Evolutionary conservation across 1,140 invertebrate species (phyloP).

Genomic region (Eriosoma lanigerum): DNA sequence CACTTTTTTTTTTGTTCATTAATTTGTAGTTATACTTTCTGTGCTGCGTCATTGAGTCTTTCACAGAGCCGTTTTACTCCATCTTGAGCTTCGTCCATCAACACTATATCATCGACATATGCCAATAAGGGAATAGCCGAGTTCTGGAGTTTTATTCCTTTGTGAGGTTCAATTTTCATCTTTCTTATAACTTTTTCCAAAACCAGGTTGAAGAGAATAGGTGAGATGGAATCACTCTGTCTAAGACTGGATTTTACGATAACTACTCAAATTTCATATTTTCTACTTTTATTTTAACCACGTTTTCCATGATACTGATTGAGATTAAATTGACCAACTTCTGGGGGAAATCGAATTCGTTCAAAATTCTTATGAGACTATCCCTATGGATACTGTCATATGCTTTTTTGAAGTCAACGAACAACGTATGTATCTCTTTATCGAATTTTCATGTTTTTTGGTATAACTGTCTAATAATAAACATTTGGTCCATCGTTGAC

Average conservation of each 20-base stretch:
- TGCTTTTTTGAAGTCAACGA: slow-evolving; percentile 51
- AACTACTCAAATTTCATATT: slow-evolving; percentile 49
- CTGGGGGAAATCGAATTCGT: slow-evolving; percentile 40
- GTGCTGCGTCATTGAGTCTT: slow-evolving; percentile 49
- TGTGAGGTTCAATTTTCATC: slow-evolving; percentile 24
- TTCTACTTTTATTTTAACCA: slow-evolving; percentile 45
- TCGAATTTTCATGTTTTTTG: slow-evolving; percentile 51
- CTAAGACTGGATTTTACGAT: slow-evolving; percentile 45
- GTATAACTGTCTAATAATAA: slow-evolving; percentile 53
- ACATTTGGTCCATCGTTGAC: slow-evolving; percentile 53
- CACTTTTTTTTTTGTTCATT: slow-evolving; percentile 51
- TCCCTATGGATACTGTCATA: slow-evolving; percentile 49
- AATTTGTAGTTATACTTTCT: slow-evolving; percentile 49
- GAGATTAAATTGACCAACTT: slow-evolving; percentile 48
- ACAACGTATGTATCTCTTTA: slow-evolving; percentile 36
- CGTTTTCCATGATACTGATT: slow-evolving; percentile 35
- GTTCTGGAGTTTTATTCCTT: slow-evolving; percentile 45
- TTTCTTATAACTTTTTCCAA: slow-evolving; percentile 50
- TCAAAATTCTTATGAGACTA: slow-evolving; percentile 45
- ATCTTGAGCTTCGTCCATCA: slow-evolving; percentile 52
- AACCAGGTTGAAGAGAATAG: slow-evolving; percentile 43
- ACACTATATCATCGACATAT: slow-evolving; percentile 53
- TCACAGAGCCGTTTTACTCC: slow-evolving; percentile 52
- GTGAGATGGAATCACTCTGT: slow-evolving; percentile 52
- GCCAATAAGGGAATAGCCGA: slow-evolving; percentile 52